Evolutionary conservation across 2,113 vertebrate genomes (phyloP).

Genomic region (Nibea albiflora): DNA sequence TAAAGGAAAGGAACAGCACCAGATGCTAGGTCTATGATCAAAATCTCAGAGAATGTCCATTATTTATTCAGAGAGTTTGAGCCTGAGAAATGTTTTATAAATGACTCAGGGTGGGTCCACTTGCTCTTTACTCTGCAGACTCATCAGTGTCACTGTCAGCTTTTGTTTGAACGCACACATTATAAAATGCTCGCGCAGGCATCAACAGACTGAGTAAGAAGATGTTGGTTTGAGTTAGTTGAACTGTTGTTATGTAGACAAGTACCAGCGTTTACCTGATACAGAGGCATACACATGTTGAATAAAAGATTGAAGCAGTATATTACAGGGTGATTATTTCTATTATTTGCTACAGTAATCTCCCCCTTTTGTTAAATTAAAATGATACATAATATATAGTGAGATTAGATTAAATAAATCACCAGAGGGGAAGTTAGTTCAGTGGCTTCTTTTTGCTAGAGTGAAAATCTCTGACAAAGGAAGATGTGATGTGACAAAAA

Average conservation of each 20-base stretch:
- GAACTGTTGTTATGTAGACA: slow-evolving; percentile 20
- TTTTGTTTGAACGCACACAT: slow-evolving; percentile 8
- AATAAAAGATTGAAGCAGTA: neutral
- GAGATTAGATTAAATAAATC: neutral
- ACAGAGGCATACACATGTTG: slow-evolving; percentile 3
- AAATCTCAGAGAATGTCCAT: slow-evolving; percentile 42
- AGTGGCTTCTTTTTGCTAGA: neutral
- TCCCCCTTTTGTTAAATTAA: neutral
- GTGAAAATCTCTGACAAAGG: neutral
- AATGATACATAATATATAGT: neutral
- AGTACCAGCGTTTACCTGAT: neutral
- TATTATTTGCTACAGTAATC: neutral
- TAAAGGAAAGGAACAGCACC: slow-evolving; percentile 51
- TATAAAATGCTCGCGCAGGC: slow-evolving; percentile 2
- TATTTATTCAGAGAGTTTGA: slow-evolving; percentile 56
- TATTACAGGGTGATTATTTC: neutral
- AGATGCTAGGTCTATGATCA: slow-evolving; percentile 66
- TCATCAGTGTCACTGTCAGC: slow-evolving; percentile 3
- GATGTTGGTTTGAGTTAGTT: slow-evolving; percentile 28
- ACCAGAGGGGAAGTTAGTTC: neutral
- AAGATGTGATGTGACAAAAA: neutral
- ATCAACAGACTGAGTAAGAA: slow-evolving; percentile 28
- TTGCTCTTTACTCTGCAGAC: slow-evolving; percentile 27
- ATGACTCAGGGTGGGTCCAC: slow-evolving; percentile 26
- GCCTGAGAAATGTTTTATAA: slow-evolving; percentile 54